Evolutionary conservation across 2,888 invertebrate genomes (phyloP), one percentile per base, ranked within the genome.

Genomic region (Tachina grossa): DNA sequence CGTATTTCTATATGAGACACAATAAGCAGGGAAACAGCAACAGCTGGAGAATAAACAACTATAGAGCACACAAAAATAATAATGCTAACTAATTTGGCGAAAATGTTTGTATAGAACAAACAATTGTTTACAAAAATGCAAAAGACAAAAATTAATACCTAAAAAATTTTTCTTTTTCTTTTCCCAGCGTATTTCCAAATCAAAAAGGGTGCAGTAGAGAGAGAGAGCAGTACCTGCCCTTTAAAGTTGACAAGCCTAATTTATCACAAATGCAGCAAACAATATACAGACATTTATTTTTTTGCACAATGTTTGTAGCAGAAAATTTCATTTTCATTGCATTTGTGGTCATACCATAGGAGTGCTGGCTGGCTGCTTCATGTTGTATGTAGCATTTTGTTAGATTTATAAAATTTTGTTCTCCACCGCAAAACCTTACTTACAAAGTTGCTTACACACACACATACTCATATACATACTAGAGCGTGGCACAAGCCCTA

Each of bases 221-320:
- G 45, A 72, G 45, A 71, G 45, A 57, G 31, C 31, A 5, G 6
- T 31, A 31, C 6, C 51, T 74, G 66, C 71, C 80, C 74, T 85
- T 84, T 76, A 81, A 82, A 90, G 90, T 90, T 91, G 91, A 90
- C 91, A 91, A 90, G 91, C 91, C 91, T 91, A 90, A 91, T 91
- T 91, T 90, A 91, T 90, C 90, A 91, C 90, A 91, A 90, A 71
- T 81, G 63, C 69, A 87, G 83, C 71, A 78, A 78, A 82, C 74
- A 85, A 47, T 75, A 66, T 59, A 79, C 82, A 82, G 69, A 71
- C 78, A 84, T 82, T 71, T 82, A 78, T 68, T 57, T 77, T 45
- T 63, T 68, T 77, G 22, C 61, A 72, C 81, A 57, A 63, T 81
- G 53, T 47, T 61, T 61, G 68, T 39, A 19, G 45, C 16, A 55